phyloP scores from a whole-genome alignment of 53 echinoderm and acorn worm species.

The Zoroaster sp. region DNA sequence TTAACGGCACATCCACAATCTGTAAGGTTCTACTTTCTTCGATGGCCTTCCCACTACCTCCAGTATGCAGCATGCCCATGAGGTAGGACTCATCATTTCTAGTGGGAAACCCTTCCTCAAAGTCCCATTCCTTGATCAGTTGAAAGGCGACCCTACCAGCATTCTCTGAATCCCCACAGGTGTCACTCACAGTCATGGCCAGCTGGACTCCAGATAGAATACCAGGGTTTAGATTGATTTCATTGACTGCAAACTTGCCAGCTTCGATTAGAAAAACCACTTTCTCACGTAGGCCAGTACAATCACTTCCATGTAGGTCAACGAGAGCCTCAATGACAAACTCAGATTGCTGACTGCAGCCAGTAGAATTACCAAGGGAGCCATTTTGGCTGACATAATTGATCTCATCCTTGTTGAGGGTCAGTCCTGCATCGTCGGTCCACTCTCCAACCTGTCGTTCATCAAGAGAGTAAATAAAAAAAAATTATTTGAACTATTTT shows the following conservation, averaged over 20 bases:
- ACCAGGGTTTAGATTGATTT: slow-evolving; percentile 51
- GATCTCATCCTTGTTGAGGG: neutral
- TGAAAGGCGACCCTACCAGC: slow-evolving; percentile 13
- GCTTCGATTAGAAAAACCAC: slow-evolving; percentile 52
- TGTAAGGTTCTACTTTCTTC: neutral
- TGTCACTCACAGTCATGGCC: slow-evolving; percentile 56
- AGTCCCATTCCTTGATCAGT: neutral
- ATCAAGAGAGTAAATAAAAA: no score
- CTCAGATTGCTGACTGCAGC: neutral
- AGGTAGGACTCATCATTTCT: neutral
- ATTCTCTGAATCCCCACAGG: slow-evolving; percentile 39
- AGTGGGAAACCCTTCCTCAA: slow-evolving; percentile 8
- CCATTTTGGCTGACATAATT: neutral
- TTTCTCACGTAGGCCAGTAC: neutral
- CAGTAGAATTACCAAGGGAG: neutral
- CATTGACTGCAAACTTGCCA: slow-evolving; percentile 61
- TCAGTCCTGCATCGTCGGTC: neutral
- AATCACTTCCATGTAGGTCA: neutral
- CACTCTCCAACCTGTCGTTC: slow-evolving; percentile 58
- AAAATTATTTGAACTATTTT: no score
- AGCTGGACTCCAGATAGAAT: slow-evolving; percentile 58
- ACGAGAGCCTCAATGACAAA: neutral
- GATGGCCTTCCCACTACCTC: neutral
- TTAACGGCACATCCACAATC: slow-evolving; percentile 11
- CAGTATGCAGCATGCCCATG: neutral